These are phyloP conservation scores for Drosophila subobscura DNA, from an alignment of 1,140 invertebrate species.

Conservation along the genomic window DNA sequence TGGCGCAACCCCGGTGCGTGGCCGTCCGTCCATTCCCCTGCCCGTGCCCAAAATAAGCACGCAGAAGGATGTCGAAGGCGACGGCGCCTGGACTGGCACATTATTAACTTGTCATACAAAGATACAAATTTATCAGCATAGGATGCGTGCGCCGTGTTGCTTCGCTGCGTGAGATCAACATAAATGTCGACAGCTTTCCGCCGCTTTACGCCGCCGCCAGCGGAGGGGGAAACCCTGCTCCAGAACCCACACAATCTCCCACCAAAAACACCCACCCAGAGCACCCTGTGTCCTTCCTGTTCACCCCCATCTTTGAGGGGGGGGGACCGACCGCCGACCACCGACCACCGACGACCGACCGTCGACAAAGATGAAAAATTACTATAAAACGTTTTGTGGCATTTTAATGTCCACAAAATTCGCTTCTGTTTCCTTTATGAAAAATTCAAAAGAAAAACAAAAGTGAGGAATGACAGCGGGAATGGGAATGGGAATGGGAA, in stretches of 20 bases:
- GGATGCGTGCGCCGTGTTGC: constrained; percentile 63
- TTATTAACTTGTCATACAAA: constrained; percentile 83
- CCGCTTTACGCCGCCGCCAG: background rate
- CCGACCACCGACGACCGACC: constrained; percentile 11
- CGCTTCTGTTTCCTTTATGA: constrained; percentile 53
- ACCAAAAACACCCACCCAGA: background rate
- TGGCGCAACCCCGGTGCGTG: constrained; percentile 3
- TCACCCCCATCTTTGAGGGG: constrained; percentile 8
- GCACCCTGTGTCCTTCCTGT: background rate
- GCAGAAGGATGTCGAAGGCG: constrained; percentile 21
- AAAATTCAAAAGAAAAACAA: constrained; percentile 78
- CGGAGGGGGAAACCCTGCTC: constrained; percentile 11
- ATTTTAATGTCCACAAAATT: constrained; percentile 79
- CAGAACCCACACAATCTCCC: background rate
- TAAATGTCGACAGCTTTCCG: constrained; percentile 54
- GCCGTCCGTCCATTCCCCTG: background rate
- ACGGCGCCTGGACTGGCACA: constrained; percentile 71
- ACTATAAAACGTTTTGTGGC: constrained; percentile 83
- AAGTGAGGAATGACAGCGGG: constrained; percentile 23
- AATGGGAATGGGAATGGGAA: constrained; percentile 7
- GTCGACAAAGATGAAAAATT: constrained; percentile 80
- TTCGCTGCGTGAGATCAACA: constrained; percentile 72
- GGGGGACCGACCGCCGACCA: background rate
- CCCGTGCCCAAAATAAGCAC: constrained; percentile 3
- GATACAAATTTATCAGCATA: constrained; percentile 77